Conservation (phyloP, 2,113 vertebrate genomes). For the Himantopus leucocephalus region DNA sequence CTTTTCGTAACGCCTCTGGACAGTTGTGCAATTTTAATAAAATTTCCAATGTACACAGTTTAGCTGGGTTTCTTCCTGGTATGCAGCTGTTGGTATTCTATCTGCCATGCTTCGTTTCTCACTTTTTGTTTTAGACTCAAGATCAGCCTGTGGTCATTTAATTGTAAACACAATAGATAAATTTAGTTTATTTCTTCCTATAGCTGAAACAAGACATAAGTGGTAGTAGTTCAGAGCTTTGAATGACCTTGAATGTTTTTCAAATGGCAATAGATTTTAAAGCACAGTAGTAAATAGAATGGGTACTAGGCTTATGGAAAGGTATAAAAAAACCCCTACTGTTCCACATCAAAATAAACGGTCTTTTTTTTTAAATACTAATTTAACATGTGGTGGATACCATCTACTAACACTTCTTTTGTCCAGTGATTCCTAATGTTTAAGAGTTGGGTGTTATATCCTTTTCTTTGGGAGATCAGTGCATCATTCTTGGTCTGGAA, state of each 20-base stretch:
- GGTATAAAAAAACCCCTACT: not conserved
- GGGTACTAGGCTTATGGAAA: not conserved
- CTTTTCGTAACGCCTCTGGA: not conserved
- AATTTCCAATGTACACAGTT: not conserved
- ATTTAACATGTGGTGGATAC: not conserved
- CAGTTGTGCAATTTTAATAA: not conserved
- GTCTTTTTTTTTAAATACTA: not conserved
- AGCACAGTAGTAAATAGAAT: not conserved
- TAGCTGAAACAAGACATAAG: not conserved
- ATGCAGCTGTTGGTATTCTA: not conserved
- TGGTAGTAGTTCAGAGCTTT: not conserved
- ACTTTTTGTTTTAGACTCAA: not conserved
- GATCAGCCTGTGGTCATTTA: not conserved
- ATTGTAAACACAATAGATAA: not conserved
- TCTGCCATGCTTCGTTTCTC: not conserved
- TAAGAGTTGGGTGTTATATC: not conserved
- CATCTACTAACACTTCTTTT: not conserved
- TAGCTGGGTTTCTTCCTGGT: not conserved
- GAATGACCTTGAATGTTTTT: not conserved
- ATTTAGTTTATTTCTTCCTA: not conserved
- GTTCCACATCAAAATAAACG: not conserved
- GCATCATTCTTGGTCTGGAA: not conserved
- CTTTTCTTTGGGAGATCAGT: not conserved
- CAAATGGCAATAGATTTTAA: not conserved
- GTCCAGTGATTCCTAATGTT: not conserved